These are phyloP conservation scores for Panurus biarmicus DNA, from an alignment of 2,113 vertebrate genomes.

Conservation along the genomic window DNA sequence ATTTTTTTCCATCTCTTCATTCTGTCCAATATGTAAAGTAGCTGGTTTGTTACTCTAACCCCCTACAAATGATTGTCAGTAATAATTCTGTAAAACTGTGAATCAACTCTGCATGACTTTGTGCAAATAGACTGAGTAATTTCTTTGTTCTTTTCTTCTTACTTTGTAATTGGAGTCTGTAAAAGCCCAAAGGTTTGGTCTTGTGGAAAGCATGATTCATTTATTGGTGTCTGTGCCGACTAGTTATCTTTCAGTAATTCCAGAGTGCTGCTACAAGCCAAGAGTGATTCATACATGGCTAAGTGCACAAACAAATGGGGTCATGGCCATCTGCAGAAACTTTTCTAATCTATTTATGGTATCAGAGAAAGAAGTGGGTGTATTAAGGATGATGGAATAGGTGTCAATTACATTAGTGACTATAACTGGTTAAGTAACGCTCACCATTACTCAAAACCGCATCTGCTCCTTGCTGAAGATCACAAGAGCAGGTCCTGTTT, in stretches of 20 bases:
- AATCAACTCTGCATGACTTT: slow-evolving; percentile 74
- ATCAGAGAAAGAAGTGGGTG: slow-evolving; percentile 61
- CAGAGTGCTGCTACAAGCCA: slow-evolving; percentile 64
- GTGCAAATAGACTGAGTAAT: slow-evolving; percentile 77
- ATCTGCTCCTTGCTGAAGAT: neutral
- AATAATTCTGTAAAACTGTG: slow-evolving; percentile 72
- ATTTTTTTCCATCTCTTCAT: neutral
- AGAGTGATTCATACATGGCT: slow-evolving; percentile 68
- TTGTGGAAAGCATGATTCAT: slow-evolving; percentile 79
- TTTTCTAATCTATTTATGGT: slow-evolving; percentile 69
- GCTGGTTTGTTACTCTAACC: slow-evolving; percentile 30
- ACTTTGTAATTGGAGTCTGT: slow-evolving; percentile 75
- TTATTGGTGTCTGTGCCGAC: slow-evolving; percentile 73
- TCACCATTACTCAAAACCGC: slow-evolving; percentile 25
- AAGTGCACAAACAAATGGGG: slow-evolving; percentile 65
- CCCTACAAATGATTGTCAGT: slow-evolving; percentile 63
- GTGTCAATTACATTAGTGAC: slow-evolving; percentile 54
- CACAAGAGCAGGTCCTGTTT: neutral
- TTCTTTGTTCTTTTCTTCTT: slow-evolving; percentile 77
- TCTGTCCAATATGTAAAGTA: neutral
- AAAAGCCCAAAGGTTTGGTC: slow-evolving; percentile 76
- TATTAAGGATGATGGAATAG: slow-evolving; percentile 52
- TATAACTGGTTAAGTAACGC: slow-evolving; percentile 31
- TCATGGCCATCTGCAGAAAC: slow-evolving; percentile 66
- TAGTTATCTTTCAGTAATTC: slow-evolving; percentile 69